phyloP scores from a whole-genome alignment of 2,113 vertebrate genomes.

The Oxyruncus cristatus region DNA sequence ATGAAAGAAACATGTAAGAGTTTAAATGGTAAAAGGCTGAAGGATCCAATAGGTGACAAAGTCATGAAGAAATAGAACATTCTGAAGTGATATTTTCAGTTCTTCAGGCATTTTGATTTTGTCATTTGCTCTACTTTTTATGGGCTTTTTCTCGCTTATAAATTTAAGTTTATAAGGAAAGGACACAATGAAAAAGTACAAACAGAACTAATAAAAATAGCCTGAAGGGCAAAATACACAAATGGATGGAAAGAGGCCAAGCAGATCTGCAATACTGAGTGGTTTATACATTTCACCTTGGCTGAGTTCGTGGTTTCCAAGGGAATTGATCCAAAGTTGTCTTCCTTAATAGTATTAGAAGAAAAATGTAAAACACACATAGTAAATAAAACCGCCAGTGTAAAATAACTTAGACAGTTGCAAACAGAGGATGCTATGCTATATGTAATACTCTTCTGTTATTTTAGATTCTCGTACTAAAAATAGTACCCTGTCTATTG shows the following conservation, averaged over 20 bases:
- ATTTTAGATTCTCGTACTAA: background rate
- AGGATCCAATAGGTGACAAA: background rate
- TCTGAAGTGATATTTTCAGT: background rate
- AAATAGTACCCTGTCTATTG: background rate
- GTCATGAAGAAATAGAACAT: background rate
- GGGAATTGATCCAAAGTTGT: slow-evolving; percentile 44
- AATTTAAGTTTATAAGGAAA: background rate
- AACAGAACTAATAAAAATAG: slow-evolving; percentile 9
- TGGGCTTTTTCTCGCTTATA: background rate
- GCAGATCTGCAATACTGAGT: background rate
- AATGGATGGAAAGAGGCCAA: slow-evolving; percentile 38
- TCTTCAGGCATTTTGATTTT: background rate
- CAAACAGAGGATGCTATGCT: background rate
- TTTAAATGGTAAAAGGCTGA: background rate
- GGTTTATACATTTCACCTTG: slow-evolving; percentile 49
- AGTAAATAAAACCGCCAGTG: background rate
- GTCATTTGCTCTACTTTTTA: background rate
- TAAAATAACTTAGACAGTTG: background rate
- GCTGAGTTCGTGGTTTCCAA: slow-evolving; percentile 8
- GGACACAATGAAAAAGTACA: background rate
- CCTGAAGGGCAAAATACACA: slow-evolving; percentile 4
- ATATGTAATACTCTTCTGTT: background rate
- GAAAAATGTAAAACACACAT: background rate
- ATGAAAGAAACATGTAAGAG: background rate
- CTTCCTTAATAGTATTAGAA: background rate